Percentiles rank a stretch among this genome's conserved stretches.
phyloP scores from a whole-genome alignment of 2,113 vertebrate genomes.

The Gallinago media region DNA sequence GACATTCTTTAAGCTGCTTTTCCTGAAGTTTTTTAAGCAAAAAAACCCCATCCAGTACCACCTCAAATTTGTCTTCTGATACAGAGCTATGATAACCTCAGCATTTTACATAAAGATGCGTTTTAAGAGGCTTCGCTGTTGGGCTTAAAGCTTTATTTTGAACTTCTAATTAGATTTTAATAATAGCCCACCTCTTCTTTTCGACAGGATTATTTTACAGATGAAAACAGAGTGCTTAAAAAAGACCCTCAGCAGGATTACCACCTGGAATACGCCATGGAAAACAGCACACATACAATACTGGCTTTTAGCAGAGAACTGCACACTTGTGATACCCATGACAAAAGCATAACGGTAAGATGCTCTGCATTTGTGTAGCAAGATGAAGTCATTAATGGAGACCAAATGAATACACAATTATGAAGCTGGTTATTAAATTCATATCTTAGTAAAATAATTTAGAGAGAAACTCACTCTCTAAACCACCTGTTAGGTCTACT shows the following conservation, averaged over 20 bases:
- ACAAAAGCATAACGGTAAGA: conserved; percentile 86
- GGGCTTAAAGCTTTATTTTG: background rate
- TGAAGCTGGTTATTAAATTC: background rate
- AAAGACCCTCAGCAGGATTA: conserved; percentile 86
- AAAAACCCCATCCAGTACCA: background rate
- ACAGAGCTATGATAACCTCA: background rate
- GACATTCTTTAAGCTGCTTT: background rate
- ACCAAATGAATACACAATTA: background rate
- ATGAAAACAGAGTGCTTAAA: conserved; percentile 81
- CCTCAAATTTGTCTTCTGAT: background rate
- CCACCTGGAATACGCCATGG: conserved; percentile 84
- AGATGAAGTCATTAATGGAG: background rate
- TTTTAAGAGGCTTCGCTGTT: background rate
- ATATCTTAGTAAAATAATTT: background rate
- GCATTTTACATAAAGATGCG: background rate
- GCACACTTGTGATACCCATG: conserved; percentile 85
- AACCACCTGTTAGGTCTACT: background rate
- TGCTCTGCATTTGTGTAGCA: background rate
- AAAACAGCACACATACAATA: conserved; percentile 87
- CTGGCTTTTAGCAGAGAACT: conserved; percentile 84
- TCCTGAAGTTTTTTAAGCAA: background rate
- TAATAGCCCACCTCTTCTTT: background rate
- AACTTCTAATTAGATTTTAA: background rate
- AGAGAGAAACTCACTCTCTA: background rate
- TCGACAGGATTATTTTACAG: conserved; percentile 86